A percentile compares a stretch with the other conserved stretches of the same genome.
Conservation (phyloP, 37 sponge, comb jelly and placozoan species). For the Chondrilla cf. caribensis region DNA sequence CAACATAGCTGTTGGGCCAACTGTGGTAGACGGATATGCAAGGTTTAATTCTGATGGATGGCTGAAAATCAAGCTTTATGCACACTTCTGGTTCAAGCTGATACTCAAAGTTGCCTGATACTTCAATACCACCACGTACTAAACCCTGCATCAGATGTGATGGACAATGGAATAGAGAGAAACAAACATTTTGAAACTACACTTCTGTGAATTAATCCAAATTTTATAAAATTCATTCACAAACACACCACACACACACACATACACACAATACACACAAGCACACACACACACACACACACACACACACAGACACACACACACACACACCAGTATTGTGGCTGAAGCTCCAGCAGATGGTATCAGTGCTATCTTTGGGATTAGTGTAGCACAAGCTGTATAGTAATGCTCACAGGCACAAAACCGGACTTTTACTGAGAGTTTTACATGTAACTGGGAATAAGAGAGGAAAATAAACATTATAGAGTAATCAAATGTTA, state of each 20-base stretch:
- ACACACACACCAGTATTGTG: not conserved
- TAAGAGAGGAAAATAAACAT: not conserved
- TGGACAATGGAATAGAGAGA: too few species aligned
- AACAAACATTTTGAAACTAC: too few species aligned
- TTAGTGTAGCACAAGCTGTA: slow-evolving; percentile 13
- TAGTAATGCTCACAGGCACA: slow-evolving; percentile 28
- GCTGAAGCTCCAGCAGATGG: slow-evolving; percentile 3
- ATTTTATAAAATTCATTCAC: too few species aligned
- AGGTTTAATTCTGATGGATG: not conserved
- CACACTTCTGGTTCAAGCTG: slow-evolving; percentile 13
- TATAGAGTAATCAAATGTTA: not conserved
- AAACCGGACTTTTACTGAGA: not conserved
- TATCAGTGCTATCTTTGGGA: slow-evolving; percentile 2
- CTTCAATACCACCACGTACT: slow-evolving; percentile 20
- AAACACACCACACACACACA: too few species aligned
- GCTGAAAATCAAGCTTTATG: slow-evolving; percentile 16
- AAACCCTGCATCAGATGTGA: not conserved
- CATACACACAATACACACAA: too few species aligned
- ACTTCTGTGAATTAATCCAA: too few species aligned
- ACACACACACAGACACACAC: too few species aligned
- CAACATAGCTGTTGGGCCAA: slow-evolving; percentile 33
- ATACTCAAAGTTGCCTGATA: slow-evolving; percentile 16
- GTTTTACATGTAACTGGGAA: not conserved
- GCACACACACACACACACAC: too few species aligned
- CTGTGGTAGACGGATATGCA: slow-evolving; percentile 20